A percentile compares a stretch with the other conserved stretches of the same genome.
Conservation (phyloP, 2,888 invertebrate species). For the Cryptus armator region DNA sequence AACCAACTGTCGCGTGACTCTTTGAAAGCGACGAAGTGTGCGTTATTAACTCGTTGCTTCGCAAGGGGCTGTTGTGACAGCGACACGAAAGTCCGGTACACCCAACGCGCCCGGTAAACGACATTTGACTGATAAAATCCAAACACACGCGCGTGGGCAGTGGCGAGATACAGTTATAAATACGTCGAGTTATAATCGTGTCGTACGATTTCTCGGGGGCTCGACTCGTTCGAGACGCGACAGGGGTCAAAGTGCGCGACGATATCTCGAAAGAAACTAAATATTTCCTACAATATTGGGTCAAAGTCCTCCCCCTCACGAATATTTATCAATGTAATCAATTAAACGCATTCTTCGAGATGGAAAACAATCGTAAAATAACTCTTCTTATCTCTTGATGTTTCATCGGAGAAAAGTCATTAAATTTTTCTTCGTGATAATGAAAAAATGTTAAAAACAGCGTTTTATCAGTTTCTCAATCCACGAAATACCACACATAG, state of each 20-base stretch:
- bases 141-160: conserved; percentile 1
- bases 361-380: not conserved
- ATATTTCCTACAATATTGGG: not conserved
- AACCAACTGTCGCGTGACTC: conserved; percentile 5
- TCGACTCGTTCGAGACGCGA: conserved; percentile 5
- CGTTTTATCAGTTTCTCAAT: too few relatives aligned
- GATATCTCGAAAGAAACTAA: conserved; percentile 8
- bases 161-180: conserved; percentile 3
- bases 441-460: not conserved
- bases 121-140: not conserved
- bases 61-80: conserved; percentile 13
- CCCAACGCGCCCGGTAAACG: not conserved
- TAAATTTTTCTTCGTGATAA: not conserved
- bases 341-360: not conserved
- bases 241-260: not conserved
- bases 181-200: not conserved
- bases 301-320: conserved; percentile 10
- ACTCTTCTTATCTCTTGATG: not conserved
- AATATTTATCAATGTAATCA: conserved; percentile 2
- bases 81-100: conserved; percentile 21
- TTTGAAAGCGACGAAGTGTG: not conserved
- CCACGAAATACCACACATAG: too few relatives aligned
- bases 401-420: not conserved
- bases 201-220: conserved; percentile 18
- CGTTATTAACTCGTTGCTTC: not conserved